Percentiles rank a stretch among this genome's conserved stretches.
phyloP scores from a whole-genome alignment of 2,113 vertebrate genomes.

The Oxyruncus cristatus region DNA sequence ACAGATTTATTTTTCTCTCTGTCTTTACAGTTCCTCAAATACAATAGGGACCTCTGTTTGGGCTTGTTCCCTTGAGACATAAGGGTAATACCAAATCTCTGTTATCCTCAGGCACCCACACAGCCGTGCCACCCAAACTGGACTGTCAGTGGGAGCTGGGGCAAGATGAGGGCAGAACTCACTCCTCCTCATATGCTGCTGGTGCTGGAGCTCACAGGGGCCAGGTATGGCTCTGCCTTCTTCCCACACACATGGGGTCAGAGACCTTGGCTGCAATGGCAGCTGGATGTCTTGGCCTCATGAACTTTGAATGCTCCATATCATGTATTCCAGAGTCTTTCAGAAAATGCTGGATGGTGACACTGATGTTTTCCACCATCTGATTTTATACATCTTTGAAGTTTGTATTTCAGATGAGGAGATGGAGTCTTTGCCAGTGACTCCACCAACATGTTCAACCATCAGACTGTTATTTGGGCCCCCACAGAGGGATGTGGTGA shows the following conservation, averaged over 20 bases:
- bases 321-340: not conserved
- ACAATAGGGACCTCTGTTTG: not conserved
- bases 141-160: fast-evolving
- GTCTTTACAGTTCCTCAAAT: not conserved
- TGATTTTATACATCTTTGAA: not conserved
- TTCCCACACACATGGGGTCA: fast-evolving
- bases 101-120: fast-evolving
- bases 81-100: not conserved
- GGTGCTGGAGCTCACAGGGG: not conserved
- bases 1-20: not conserved
- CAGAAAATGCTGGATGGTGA: fast-evolving
- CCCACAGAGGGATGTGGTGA: not conserved
- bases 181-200: fast-evolving
- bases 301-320: not conserved
- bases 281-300: not conserved
- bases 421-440: not conserved
- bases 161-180: fast-evolving
- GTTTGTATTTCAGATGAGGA: not conserved
- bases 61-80: fast-evolving
- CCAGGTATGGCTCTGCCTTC: not conserved
- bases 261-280: not conserved
- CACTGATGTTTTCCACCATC: not conserved
- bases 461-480: not conserved
- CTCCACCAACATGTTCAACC: not conserved
- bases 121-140: fast-evolving